phyloP scores from a whole-genome alignment of 2,113 vertebrate species.

The Chroicocephalus ridibundus region DNA sequence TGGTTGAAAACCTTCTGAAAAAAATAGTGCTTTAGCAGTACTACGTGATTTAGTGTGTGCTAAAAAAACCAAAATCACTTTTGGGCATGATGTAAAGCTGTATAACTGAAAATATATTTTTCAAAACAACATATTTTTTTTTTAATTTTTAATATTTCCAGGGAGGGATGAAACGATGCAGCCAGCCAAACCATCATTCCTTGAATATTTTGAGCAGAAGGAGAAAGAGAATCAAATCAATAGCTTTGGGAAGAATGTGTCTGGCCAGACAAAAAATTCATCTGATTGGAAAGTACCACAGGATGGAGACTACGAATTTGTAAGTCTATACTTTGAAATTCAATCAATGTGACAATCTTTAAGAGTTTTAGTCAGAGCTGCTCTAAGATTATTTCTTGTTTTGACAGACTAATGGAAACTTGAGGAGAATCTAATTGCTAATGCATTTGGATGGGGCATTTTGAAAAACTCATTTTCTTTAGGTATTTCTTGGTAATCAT shows the following conservation, averaged over 20 bases:
- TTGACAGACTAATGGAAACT: conserved; percentile 49
- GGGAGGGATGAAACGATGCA: conserved; percentile 89
- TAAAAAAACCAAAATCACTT: conserved; percentile 20
- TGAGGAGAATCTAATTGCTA: conserved; percentile 29
- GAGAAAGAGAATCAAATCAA: conserved; percentile 88
- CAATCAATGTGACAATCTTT: conserved; percentile 16
- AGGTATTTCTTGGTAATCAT: background rate
- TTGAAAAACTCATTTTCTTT: conserved; percentile 5
- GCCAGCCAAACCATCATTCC: conserved; percentile 89
- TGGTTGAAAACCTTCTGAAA: background rate
- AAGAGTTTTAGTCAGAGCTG: conserved; percentile 17
- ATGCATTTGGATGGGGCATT: background rate
- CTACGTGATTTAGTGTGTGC: background rate
- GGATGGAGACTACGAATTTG: conserved; percentile 90
- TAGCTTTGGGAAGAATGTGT: conserved; percentile 76
- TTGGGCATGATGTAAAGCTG: background rate
- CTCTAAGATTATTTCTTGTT: conserved; percentile 31
- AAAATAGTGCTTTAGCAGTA: background rate
- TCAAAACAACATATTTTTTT: background rate
- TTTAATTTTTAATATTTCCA: conserved; percentile 55
- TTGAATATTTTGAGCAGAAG: conserved; percentile 97
- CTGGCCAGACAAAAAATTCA: conserved; percentile 72
- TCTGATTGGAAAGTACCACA: conserved; percentile 84
- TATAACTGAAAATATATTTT: background rate
- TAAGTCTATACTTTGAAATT: conserved; percentile 77